Evolutionary conservation across 2,113 vertebrate species (phyloP), one percentile per base, ranked within the genome.

Genomic region (Atherinomorus stipes): DNA sequence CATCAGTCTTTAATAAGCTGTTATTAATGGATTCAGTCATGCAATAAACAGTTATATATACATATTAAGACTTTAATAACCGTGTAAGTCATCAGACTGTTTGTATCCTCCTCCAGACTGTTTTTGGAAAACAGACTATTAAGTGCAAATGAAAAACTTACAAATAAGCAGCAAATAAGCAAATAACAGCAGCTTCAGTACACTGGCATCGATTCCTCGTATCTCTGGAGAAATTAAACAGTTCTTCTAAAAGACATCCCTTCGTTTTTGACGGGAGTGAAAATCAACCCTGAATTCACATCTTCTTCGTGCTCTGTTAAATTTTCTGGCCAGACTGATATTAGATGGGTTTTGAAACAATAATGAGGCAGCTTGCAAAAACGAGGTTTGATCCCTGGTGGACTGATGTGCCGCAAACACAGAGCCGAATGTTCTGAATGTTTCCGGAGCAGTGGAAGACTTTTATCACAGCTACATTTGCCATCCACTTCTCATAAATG

Each of bases 1-100:
- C 38, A 44, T 40, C 54, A 44, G 64, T 11, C 51, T 25, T 22
- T 54, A 22, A 47, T 37, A 76, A n/a, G 13, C 61, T n/a, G 49
- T 56, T 21, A 71, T 53, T 64, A 71, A 84, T 70, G 31, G 54
- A 60, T 73, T 70, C 11, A 37, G 64, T 74, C 45, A 61, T 58
- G 37, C 6, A 60, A 2, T 47, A 18, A n/a, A 18, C 18, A 47
- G 7, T 7, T 47, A 19, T 8, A 13, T 7, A 47, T 47, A 19
- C 18, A 6, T 7, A 47, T 47, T 47, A 7, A 47, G 44, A 47
- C 44, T n/a, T 7, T 47, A 47, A 47, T n/a, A 47, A 47, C 44
- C 18, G 3, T 42, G 15, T 3, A 47, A 47, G 18, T 47, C 44
- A 47, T n/a, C 19, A 47, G 44, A 18, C 19, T 42, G 40, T 42